Conservation (phyloP, 2,113 vertebrate species). For the Calyptomena viridis region DNA sequence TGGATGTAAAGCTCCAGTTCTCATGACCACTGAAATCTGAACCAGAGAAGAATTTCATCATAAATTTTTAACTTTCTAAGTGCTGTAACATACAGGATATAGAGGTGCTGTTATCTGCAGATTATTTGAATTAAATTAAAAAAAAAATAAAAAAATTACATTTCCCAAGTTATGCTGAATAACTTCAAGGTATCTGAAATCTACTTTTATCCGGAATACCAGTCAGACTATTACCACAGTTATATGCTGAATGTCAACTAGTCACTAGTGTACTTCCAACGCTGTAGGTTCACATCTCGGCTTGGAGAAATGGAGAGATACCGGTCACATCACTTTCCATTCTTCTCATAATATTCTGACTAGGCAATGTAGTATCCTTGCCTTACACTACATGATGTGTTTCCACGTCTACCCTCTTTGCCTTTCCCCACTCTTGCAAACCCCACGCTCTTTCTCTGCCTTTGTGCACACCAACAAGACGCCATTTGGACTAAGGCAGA, state of each 20-base stretch:
- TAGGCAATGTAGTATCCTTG: not conserved
- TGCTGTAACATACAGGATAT: not conserved
- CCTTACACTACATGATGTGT: not conserved
- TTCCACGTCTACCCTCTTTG: not conserved
- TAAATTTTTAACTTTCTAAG: not conserved
- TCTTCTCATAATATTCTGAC: not conserved
- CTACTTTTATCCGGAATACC: not conserved
- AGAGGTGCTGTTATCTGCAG: not conserved
- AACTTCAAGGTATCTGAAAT: not conserved
- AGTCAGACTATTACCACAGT: not conserved
- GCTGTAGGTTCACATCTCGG: not conserved
- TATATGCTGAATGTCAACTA: not conserved
- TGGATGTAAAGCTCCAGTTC: not conserved
- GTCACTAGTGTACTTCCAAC: not conserved
- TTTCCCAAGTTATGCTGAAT: not conserved
- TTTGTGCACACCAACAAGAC: not conserved
- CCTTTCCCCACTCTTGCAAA: not conserved
- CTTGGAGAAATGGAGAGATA: not conserved
- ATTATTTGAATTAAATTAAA: not conserved
- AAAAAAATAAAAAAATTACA: not conserved
- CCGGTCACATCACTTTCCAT: not conserved
- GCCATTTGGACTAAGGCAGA: not conserved
- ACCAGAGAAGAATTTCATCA: not conserved
- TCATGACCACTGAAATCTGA: not conserved
- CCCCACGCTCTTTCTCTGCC: not conserved